Base-by-base conservation (phyloP, 2,888 invertebrate genomes). In the Odiellus spinosus region DNA sequence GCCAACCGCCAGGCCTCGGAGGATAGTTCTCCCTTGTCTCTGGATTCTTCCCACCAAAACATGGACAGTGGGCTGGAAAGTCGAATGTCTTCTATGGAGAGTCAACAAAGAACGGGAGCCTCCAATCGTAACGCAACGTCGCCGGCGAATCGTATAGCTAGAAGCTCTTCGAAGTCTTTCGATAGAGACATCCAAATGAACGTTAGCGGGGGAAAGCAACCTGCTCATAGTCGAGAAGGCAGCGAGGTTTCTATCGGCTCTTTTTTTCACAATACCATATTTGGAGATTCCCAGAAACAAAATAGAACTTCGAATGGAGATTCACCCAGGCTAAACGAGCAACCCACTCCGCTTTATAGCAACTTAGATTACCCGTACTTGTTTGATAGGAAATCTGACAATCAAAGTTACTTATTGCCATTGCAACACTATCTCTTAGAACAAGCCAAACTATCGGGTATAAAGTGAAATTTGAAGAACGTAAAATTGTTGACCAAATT, bases 341-440 rank as follows among this genome's bases (percentile, higher is more conserved):
- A 57, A 39, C 48, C 56, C 15, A 55, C 53, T 34, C 60, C 60
- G 18, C 53, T 63, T 19, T 64, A 64, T 50, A 61, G 59, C 43
- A 64, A 64, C 53, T 49, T 63, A 39, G 62, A 62, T 45, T 62
- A 61, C 48, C 54, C 59, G 5, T 54, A 55, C 32, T 46, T 60
- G 11, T 63, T 60, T 36, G 58, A 55, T 14, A 61, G 64, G 10
- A 62, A 63, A 26, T 60, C 59, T 38, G 64, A 64, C 48, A 67
- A 66, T 47, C 63, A 64, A 46, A 60, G 63, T 36, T 84, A 85
- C 63, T 67, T 86, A 53, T 65, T 85, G 60, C 86, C 86, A 10
- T 68, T 87, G 53, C 85, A 86, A 65, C 83, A 86, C 66, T 87
- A 86, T 61, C 80, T 87, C 57, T 73, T 87, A 59, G 85, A 86